phyloP scores from a whole-genome alignment of 2,888 invertebrate genomes.

The Drosophila ustulata region DNA sequence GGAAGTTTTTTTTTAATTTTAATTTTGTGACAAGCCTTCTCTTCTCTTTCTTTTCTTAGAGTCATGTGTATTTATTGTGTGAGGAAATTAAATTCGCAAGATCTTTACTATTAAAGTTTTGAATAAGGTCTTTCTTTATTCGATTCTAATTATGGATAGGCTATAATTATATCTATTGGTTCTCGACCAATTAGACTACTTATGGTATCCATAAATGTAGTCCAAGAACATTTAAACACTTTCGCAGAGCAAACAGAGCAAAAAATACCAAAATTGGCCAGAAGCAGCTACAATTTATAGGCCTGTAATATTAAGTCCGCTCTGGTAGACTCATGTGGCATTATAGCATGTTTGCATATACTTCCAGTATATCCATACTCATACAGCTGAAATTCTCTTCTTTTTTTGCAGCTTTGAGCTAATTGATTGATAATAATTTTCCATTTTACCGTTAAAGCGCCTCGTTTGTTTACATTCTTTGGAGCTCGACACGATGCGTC shows the following conservation, averaged over 20 bases:
- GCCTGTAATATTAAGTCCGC: slow-evolving; percentile 4
- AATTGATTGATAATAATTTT: slow-evolving; percentile 83
- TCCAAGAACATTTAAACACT: slow-evolving; percentile 71
- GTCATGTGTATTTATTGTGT: not conserved
- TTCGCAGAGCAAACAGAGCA: slow-evolving; percentile 70
- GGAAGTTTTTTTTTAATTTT: slow-evolving; percentile 39
- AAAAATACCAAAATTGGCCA: slow-evolving; percentile 44
- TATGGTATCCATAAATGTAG: slow-evolving; percentile 38
- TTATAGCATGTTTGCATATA: slow-evolving; percentile 51
- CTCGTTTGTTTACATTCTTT: slow-evolving; percentile 79
- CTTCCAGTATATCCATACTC: slow-evolving; percentile 2
- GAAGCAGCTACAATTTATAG: slow-evolving; percentile 18
- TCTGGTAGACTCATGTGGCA: slow-evolving; percentile 5
- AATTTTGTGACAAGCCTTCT: slow-evolving; percentile 44
- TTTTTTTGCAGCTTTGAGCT: slow-evolving; percentile 69
- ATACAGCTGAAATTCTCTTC: slow-evolving; percentile 18
- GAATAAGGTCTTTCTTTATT: no score
- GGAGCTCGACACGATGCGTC: slow-evolving; percentile 14
- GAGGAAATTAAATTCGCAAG: not conserved
- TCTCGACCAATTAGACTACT: slow-evolving; percentile 13
- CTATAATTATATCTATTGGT: not conserved
- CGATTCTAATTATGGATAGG: not conserved
- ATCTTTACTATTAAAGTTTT: not conserved
- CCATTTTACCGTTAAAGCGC: slow-evolving; percentile 81
- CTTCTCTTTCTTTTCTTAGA: not conserved